Percentiles rank a stretch among this genome's conserved stretches.
These are phyloP conservation scores for Andricus quercusramuli DNA, from an alignment of 2,888 invertebrate genomes.

Conservation along the genomic window DNA sequence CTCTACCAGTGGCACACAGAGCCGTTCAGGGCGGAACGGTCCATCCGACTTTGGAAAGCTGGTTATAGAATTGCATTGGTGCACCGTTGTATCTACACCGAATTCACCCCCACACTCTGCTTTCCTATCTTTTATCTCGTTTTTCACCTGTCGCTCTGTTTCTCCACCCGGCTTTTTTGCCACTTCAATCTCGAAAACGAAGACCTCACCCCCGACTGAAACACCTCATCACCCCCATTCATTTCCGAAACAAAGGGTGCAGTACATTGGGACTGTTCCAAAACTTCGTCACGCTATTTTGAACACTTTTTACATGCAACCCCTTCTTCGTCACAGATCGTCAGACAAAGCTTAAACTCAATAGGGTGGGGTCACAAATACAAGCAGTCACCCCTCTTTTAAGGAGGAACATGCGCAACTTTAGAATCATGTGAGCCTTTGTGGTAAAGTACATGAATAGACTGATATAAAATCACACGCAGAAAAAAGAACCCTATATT, in stretches of 20 bases:
- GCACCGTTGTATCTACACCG: conserved; percentile 14
- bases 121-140: conserved; percentile 47
- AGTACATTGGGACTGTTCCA: background rate
- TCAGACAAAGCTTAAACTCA: too few relatives aligned
- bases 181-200: conserved; percentile 33
- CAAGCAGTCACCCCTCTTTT: too few relatives aligned
- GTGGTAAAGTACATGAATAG: too few relatives aligned
- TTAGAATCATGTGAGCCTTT: too few relatives aligned
- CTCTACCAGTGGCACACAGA: conserved; percentile 60
- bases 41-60: conserved; percentile 42
- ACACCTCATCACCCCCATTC: background rate
- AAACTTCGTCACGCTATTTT: too few relatives aligned
- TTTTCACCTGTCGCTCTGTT: conserved; percentile 38
- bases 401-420: too few relatives aligned
- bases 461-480: too few relatives aligned
- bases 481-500: too few relatives aligned
- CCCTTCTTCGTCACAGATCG: too few relatives aligned
- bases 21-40: conserved; percentile 53
- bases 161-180: conserved; percentile 24
- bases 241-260: conserved; percentile 12
- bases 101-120: conserved; percentile 21
- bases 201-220: background rate
- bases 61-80: conserved; percentile 40
- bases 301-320: too few relatives aligned
- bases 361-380: too few relatives aligned